Conservation (phyloP, 2,888 invertebrate genomes). For the Parelbella ahira region DNA sequence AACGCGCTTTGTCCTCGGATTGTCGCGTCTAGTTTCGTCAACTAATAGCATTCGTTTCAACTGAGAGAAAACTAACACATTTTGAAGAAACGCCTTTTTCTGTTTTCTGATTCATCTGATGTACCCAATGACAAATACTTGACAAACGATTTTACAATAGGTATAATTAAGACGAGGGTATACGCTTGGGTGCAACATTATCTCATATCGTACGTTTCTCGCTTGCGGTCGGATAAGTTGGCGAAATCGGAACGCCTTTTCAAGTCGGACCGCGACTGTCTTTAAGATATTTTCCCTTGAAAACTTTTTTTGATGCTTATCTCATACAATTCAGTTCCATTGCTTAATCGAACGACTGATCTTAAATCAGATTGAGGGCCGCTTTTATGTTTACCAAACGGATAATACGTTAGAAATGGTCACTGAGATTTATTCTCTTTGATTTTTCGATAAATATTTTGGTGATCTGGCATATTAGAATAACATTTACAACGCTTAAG, state of each 20-base stretch:
- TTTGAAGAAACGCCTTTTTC: no score
- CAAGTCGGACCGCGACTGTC: slow-evolving; percentile 13
- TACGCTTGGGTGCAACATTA: no score
- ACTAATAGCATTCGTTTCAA: no score
- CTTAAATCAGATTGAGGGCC: slow-evolving; percentile 21
- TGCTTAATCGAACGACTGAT: slow-evolving; percentile 20
- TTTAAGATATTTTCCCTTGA: slow-evolving; percentile 21
- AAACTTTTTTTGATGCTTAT: slow-evolving; percentile 25
- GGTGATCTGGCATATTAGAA: slow-evolving; percentile 5
- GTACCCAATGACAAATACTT: no score
- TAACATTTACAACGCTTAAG: no score
- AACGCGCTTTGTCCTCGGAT: no score
- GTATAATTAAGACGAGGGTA: no score
- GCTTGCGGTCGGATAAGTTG: no score
- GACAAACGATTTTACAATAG: no score
- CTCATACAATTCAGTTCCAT: slow-evolving; percentile 20
- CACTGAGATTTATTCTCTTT: slow-evolving; percentile 21
- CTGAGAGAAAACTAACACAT: no score
- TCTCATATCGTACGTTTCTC: neutral
- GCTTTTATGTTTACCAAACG: slow-evolving; percentile 22
- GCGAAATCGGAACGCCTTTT: slow-evolving; percentile 6
- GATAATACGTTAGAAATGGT: slow-evolving; percentile 20
- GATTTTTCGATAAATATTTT: slow-evolving; percentile 15
- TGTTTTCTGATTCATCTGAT: no score
- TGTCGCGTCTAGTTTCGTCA: no score